These are phyloP conservation scores for Halcyon badia DNA, from an alignment of 2,797 vertebrate species.

Conservation along the genomic window DNA sequence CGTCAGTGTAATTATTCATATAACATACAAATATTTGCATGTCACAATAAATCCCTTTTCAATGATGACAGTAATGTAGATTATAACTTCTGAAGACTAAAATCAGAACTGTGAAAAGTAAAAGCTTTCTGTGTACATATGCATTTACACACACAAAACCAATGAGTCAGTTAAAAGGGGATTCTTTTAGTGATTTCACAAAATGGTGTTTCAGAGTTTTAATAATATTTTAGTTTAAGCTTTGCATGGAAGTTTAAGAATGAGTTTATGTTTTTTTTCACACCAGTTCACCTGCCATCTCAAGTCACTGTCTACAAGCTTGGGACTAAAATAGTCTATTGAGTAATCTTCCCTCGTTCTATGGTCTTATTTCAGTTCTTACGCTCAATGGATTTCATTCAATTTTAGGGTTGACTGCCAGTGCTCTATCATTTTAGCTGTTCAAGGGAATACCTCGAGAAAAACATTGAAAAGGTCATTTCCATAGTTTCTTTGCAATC, in stretches of 20 bases:
- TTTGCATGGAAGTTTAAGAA: neutral
- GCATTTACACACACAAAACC: neutral
- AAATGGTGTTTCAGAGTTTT: neutral
- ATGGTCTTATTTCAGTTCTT: slow-evolving; percentile 9
- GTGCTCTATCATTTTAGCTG: neutral
- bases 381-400: neutral
- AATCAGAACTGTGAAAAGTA: neutral
- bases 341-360: slow-evolving; percentile 27
- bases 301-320: neutral
- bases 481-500: neutral
- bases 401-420: slow-evolving; percentile 43
- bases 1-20: neutral
- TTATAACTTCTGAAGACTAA: neutral
- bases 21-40: neutral
- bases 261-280: neutral
- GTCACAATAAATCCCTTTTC: neutral
- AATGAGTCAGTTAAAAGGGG: neutral
- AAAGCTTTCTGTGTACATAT: neutral
- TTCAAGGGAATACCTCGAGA: neutral
- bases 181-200: neutral
- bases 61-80: neutral
- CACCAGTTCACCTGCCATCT: slow-evolving; percentile 7
- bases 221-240: neutral
- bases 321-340: neutral
- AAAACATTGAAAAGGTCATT: slow-evolving; percentile 33